Evolutionary conservation across 2,113 vertebrate genomes (phyloP).

Genomic region (Erpornis zantholeuca): DNA sequence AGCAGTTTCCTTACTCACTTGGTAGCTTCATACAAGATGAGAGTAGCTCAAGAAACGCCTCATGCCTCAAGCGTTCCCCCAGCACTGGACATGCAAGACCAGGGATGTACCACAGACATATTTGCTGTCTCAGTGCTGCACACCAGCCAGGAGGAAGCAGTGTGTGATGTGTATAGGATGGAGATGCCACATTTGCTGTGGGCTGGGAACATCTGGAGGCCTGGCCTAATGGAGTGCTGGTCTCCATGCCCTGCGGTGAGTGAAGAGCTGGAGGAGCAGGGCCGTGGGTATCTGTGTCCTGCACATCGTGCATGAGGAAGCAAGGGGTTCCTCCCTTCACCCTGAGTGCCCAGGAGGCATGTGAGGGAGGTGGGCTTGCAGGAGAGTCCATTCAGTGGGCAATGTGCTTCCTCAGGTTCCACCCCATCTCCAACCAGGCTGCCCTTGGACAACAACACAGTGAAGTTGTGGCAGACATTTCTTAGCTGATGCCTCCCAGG

Average conservation of each 20-base stretch:
- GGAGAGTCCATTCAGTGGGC: background rate
- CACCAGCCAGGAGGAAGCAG: background rate
- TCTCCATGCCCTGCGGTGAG: background rate
- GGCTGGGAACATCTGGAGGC: background rate
- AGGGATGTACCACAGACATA: accelerated
- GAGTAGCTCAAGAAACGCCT: background rate
- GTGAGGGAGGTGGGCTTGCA: background rate
- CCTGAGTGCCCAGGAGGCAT: background rate
- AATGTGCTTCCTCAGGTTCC: background rate
- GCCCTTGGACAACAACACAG: background rate
- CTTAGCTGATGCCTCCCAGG: background rate
- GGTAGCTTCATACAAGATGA: background rate
- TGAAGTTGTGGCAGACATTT: background rate
- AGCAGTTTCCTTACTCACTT: background rate
- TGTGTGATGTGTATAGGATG: background rate
- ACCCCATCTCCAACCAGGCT: background rate
- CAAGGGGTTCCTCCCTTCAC: background rate
- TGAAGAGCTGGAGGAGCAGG: background rate
- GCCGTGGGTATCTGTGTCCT: background rate
- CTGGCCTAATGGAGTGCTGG: background rate
- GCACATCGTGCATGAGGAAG: background rate
- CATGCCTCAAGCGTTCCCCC: background rate
- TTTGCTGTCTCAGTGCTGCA: background rate
- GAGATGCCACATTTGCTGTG: background rate
- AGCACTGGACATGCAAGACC: no score